Evolutionary conservation across 2,797 vertebrate species (phyloP), one percentile per base, ranked within the genome.

Genomic region (Esox masquinongy): DNA sequence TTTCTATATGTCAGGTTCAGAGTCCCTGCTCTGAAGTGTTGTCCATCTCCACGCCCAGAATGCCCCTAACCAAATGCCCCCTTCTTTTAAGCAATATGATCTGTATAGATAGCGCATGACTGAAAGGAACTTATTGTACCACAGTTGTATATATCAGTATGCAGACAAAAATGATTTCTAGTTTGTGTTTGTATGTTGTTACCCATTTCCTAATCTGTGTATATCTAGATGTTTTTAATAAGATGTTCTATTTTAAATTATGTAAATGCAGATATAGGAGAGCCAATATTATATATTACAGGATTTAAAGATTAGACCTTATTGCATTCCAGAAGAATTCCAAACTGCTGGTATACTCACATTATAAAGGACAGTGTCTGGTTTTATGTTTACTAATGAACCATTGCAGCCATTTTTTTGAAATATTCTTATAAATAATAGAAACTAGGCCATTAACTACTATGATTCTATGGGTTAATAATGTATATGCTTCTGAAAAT

Each of bases 31-130:
- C 72, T 68, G 87, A 76, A 24, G 90, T 94, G 82, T 95, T 95
- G 94, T 93, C 89, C 94, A 93, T 87, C 84, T 88, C 87, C 56
- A 80, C 80, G 80, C 87, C 89, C 87, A 83, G 82, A 82, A 79
- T 69, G 67, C 92, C 94, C 84, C 81, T 87, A 88, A 93, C 93
- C 92, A 95, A 91, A 95, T 91, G 93, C 92, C 95, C 95, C 97
- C 97, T 97, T 98, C 96, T 99, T 99, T 99, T 98, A 99, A 99
- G 98, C 98, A 99, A 99, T 99, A 99, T 97, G 96, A 98, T 97
- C 92, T 94, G 97, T 99, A 96, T 99, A 98, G 97, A 98, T 98
- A 99, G 96, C 96, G 97, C 98, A 99, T 99, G 97, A 98, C 94
- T 95, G 96, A 96, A 96, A 96, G 96, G 95, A 22, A 94, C 96